These are phyloP conservation scores for Eupithecia inturbata DNA, from an alignment of 2,888 invertebrate species.

Conservation along the genomic window DNA sequence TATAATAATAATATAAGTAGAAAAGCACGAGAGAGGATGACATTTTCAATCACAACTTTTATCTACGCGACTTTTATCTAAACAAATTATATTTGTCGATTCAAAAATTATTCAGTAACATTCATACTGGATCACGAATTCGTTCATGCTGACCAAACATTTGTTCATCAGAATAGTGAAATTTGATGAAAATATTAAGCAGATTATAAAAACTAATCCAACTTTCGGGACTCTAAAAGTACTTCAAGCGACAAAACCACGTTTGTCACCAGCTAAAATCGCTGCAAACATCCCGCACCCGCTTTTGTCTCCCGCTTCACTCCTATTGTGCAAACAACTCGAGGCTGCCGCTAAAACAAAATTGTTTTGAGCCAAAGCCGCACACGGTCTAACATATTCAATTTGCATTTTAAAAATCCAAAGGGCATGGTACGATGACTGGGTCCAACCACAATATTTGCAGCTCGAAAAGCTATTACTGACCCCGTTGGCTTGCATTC, in stretches of 20 bases:
- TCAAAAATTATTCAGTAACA: not conserved
- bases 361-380: conserved; percentile 28
- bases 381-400: conserved; percentile 44
- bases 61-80: not conserved
- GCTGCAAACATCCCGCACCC: conserved; percentile 10
- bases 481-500: conserved; percentile 33
- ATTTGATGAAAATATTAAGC: not conserved
- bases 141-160: not conserved
- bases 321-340: conserved; percentile 28
- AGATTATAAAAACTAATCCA: not conserved
- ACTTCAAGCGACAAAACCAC: conserved; percentile 9
- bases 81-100: not conserved
- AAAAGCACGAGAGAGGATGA: not conserved
- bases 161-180: not conserved
- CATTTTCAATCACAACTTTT: not conserved
- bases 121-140: not conserved
- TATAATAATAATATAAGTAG: not conserved
- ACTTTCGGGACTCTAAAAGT: not conserved
- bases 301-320: conserved; percentile 25
- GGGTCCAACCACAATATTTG: conserved; percentile 40
- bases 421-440: conserved; percentile 32
- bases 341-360: conserved; percentile 23
- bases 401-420: conserved; percentile 47
- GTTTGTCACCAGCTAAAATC: conserved; percentile 18
- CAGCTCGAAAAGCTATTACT: conserved; percentile 37